Conservation (phyloP, 2,113 vertebrate species). For the Pterophyllum scalare region DNA sequence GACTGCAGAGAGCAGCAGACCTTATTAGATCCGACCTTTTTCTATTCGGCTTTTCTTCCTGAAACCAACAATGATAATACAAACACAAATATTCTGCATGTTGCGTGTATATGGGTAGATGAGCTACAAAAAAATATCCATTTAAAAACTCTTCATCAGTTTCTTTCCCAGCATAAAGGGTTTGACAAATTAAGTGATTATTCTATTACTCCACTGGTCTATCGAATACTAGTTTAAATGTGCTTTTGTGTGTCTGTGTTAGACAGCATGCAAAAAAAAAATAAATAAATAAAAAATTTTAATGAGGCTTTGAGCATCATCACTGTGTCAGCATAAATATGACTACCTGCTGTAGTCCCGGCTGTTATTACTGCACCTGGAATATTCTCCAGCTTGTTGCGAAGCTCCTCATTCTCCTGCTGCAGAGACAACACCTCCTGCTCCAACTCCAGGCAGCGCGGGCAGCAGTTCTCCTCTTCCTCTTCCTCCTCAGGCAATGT, state of each 20-base stretch:
- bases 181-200: no score
- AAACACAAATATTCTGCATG: neutral
- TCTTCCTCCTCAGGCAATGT: constrained; percentile 92
- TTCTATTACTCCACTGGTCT: no score
- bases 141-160: no score
- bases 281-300: no score
- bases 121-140: neutral
- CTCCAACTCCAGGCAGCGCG: constrained; percentile 95
- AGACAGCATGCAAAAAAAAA: no score
- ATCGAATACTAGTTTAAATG: no score
- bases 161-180: no score
- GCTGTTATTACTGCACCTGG: constrained; percentile 85
- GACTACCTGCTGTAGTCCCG: no score
- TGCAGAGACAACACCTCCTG: constrained; percentile 97
- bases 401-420: constrained; percentile 97
- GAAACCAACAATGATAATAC: neutral
- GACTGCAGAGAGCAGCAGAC: no score
- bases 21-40: neutral
- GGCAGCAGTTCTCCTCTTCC: constrained; percentile 94
- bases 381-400: constrained; percentile 92
- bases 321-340: neutral
- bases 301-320: neutral
- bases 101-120: neutral
- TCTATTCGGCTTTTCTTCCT: neutral
- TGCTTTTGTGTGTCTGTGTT: no score